A percentile compares a stretch with the other conserved stretches of the same genome.
Evolutionary conservation across 2,888 invertebrate species (phyloP).

Genomic region (Sphecodes monilicornis): DNA sequence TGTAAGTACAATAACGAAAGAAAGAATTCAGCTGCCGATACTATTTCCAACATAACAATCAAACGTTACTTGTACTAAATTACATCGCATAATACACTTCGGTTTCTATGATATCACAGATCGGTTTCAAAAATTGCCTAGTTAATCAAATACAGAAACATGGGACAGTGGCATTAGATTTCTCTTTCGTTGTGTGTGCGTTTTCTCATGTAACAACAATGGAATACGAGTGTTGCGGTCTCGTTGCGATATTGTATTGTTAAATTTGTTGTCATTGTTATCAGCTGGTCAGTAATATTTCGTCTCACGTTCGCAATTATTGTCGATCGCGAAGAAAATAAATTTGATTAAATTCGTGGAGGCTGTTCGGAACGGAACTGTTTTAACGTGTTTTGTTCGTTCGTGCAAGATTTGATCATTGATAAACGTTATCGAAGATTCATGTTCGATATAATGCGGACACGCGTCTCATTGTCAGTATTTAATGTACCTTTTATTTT

Average conservation of each 20-base stretch:
- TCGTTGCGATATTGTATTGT: conserved; percentile 6
- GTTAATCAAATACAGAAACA: background rate
- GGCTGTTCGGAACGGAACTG: background rate
- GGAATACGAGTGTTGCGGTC: background rate
- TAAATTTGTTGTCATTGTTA: conserved; percentile 8
- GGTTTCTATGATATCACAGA: background rate
- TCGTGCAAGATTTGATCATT: background rate
- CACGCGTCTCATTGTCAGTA: background rate
- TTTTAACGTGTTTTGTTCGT: background rate
- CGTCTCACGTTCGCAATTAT: background rate
- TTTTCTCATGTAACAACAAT: background rate
- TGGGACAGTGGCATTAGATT: background rate
- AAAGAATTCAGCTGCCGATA: background rate
- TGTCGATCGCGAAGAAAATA: background rate
- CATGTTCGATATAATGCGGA: background rate
- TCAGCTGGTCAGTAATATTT: background rate
- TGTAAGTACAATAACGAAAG: conserved; percentile 13
- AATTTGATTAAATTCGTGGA: background rate
- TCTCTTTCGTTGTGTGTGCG: background rate
- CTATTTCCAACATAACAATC: background rate
- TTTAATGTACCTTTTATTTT: background rate
- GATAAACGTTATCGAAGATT: conserved; percentile 18
- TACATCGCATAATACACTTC: background rate
- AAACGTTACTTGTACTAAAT: background rate
- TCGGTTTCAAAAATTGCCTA: background rate